Evolutionary conservation across 2,797 vertebrate genomes (phyloP).

Genomic region (Cryptoprocta ferox): DNA sequence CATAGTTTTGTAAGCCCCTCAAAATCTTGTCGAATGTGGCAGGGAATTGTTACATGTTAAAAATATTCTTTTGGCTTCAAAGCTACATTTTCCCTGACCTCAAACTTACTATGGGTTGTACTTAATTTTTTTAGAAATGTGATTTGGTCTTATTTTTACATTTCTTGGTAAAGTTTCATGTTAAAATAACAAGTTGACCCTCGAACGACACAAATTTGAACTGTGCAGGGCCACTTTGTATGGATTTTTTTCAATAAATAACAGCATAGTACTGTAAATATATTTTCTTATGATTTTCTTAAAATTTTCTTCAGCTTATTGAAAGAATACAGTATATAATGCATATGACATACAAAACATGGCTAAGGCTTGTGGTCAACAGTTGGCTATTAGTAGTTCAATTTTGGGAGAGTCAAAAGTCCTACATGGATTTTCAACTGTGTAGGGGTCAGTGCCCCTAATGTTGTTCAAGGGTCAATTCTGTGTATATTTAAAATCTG

Average conservation of each 20-base stretch:
- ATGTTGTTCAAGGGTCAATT: background rate
- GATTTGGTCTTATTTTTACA: constrained; percentile 48
- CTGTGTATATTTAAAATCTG: constrained; percentile 6
- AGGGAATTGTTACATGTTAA: constrained; percentile 33
- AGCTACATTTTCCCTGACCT: constrained; percentile 32
- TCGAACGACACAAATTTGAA: background rate
- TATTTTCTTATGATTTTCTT: background rate
- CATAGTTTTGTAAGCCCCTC: constrained; percentile 3
- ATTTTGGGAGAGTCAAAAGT: background rate
- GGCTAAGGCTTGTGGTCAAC: background rate
- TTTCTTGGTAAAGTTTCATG: constrained; percentile 42
- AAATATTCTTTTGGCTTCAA: constrained; percentile 16
- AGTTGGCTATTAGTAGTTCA: background rate
- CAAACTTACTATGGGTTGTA: constrained; percentile 10
- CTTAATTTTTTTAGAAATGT: constrained; percentile 57
- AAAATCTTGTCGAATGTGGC: constrained; percentile 36
- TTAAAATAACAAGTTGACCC: background rate
- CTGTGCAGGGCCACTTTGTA: background rate
- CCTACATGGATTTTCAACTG: background rate
- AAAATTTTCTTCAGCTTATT: background rate
- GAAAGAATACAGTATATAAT: background rate
- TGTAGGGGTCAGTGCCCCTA: background rate
- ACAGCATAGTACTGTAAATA: background rate
- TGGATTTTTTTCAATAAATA: background rate
- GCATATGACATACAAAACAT: background rate